These are phyloP conservation scores for Brachionichthys hirsutus DNA, from an alignment of 2,113 vertebrate genomes.

Conservation along the genomic window DNA sequence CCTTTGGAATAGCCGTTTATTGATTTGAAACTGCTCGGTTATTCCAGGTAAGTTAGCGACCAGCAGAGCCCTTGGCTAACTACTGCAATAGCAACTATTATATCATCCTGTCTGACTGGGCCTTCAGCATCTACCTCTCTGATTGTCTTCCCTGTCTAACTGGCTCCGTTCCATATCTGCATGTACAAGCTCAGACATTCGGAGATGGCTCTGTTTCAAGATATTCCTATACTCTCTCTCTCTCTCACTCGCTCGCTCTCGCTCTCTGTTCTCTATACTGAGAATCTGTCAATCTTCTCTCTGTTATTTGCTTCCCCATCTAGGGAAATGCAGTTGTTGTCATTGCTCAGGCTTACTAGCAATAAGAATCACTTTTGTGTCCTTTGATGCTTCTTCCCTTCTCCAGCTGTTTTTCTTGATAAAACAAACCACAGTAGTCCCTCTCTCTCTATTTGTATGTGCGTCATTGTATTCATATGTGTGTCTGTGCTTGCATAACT, in stretches of 20 bases:
- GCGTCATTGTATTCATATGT: background rate
- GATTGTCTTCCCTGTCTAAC: constrained; percentile 38
- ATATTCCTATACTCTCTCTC: constrained; percentile 36
- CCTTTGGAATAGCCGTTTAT: constrained; percentile 28
- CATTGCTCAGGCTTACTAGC: constrained; percentile 1
- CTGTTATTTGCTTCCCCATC: background rate
- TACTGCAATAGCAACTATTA: constrained; percentile 41
- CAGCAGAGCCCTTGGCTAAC: constrained; percentile 48
- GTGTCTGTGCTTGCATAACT: background rate
- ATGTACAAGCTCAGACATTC: constrained; percentile 39
- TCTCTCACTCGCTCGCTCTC: constrained; percentile 9
- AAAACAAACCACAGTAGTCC: constrained; percentile 11
- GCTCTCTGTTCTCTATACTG: constrained; percentile 15
- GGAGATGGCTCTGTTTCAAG: constrained; percentile 48
- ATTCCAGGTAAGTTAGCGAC: constrained; percentile 47
- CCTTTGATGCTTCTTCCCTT: background rate
- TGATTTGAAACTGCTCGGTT: constrained; percentile 49
- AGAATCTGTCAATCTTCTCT: constrained; percentile 8
- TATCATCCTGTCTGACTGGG: constrained; percentile 27
- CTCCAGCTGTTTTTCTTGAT: constrained; percentile 8
- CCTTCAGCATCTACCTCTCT: constrained; percentile 34
- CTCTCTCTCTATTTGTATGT: constrained; percentile 5
- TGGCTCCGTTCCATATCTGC: constrained; percentile 38
- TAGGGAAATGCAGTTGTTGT: constrained; percentile 17
- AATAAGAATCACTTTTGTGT: background rate